phyloP scores from a whole-genome alignment of 2,888 invertebrate genomes.

The Anorthoa munda region DNA sequence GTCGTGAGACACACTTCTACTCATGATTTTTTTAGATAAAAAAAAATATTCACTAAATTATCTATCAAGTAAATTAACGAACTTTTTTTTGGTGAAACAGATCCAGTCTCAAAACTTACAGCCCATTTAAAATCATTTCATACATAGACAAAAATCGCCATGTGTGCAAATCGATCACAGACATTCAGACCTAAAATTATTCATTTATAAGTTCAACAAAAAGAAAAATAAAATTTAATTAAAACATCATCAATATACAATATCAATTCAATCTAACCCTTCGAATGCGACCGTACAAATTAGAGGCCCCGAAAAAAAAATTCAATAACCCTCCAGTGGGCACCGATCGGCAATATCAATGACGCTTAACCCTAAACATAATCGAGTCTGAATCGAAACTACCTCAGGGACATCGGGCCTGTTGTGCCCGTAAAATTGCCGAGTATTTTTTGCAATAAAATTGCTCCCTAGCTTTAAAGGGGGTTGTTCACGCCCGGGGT shows the following conservation, averaged over 20 bases:
- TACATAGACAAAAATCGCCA: constrained; percentile 16
- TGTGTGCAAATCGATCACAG: constrained; percentile 42
- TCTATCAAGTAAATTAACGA: too few species aligned
- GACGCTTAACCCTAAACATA: constrained; percentile 91
- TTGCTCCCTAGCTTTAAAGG: constrained; percentile 84
- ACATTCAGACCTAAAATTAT: constrained; percentile 19
- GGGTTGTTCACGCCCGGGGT: constrained; percentile 80
- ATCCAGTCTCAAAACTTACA: too few species aligned
- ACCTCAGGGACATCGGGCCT: constrained; percentile 88
- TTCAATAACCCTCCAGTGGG: constrained; percentile 87
- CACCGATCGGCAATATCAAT: constrained; percentile 89
- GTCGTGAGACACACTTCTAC: too few species aligned
- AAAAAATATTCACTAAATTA: too few species aligned
- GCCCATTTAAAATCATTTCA: background rate
- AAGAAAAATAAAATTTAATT: constrained; percentile 75
- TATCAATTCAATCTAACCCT: constrained; percentile 79
- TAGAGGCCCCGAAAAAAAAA: constrained; percentile 83
- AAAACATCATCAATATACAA: constrained; percentile 73
- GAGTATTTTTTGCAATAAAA: constrained; percentile 87
- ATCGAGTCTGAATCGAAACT: constrained; percentile 90
- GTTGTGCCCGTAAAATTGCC: constrained; percentile 87
- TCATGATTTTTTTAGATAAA: too few species aligned
- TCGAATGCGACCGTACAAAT: constrained; percentile 84
- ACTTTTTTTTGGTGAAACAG: too few species aligned
- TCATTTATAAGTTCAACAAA: constrained; percentile 36